Evolutionary conservation across 1,140 invertebrate genomes (phyloP).

Genomic region (Musca domestica): DNA sequence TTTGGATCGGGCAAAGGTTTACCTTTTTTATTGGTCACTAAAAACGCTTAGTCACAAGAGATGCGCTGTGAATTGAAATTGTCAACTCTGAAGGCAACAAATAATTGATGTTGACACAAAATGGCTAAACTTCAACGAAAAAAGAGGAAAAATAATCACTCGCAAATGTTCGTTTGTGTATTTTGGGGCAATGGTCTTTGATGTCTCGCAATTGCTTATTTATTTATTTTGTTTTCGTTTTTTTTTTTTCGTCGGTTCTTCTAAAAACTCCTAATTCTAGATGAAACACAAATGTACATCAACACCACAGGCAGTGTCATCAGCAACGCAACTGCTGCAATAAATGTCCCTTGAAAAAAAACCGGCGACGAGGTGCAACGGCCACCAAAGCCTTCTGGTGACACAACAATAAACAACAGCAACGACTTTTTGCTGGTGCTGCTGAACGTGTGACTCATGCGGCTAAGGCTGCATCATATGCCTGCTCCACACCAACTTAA

Average conservation of each 20-base stretch:
- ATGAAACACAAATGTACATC: constrained; percentile 1
- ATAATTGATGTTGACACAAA: no score
- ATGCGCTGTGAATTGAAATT: no score
- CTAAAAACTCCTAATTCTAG: constrained; percentile 17
- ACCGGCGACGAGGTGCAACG: neutral
- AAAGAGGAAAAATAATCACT: neutral
- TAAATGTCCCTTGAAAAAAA: constrained; percentile 6
- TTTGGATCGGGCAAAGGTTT: no score
- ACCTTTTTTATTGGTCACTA: no score
- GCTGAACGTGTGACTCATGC: constrained; percentile 1
- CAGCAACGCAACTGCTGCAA: neutral
- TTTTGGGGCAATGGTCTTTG: no score
- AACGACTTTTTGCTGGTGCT: neutral
- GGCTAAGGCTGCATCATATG: constrained; percentile 14
- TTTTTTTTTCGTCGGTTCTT: no score
- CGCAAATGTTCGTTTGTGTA: constrained; percentile 9
- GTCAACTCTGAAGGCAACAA: no score
- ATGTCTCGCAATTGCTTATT: no score
- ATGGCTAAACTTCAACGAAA: neutral
- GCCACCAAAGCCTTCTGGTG: no score
- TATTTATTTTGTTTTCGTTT: no score
- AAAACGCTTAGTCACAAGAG: no score
- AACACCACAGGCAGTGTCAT: neutral
- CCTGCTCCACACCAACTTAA: constrained; percentile 6
- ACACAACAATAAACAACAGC: no score